Evolutionary conservation across 1,140 invertebrate species (phyloP), one percentile per base, ranked within the genome.

Genomic region (Brachionus asplanchnoidis): DNA sequence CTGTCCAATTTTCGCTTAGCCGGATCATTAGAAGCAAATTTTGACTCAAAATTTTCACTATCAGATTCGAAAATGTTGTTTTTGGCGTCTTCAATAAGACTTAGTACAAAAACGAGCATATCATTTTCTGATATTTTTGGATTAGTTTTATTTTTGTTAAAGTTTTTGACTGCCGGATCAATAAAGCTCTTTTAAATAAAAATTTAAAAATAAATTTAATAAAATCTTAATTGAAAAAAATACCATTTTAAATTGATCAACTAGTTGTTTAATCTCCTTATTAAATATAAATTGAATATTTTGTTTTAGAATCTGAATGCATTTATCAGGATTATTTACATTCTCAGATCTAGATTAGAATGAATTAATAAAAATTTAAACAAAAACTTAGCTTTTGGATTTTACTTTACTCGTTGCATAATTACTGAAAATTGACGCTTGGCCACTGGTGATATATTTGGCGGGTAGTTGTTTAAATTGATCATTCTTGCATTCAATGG

Each of bases 391-490:
- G 66, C 14, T 36, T 3, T 28, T 3, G n/a, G 2, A 36, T 44
- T 40, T 82, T 82, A 82, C 79, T 82, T 82, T 12, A 82, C 36
- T 40, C 53, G 32, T 44, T 82, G 79, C 53, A 82, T 82, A 11
- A 56, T 65, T 60, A 28, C 17, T 60, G 79, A 82, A 28, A 42
- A 82, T 9, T 60, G 79, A 7, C 79, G n/a, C 40, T 82, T 82
- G 20, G 79, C 17, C 6, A 65, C 40, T 26, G 79, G 17, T 7
- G 50, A 32, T 82, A 26, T 11, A 28, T 82, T 82, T 44, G 79
- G 50, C 40, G 79, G 79, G 17, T 65, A 82, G 42, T 82, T 60
- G 7, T 82, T 68, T 12, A 82, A 68, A 36, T 65, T 82, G 42
- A 65, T 82, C 65, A 66, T 65, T 68, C 79, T 60, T 14, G 28